Percentiles rank a stretch among this genome's conserved stretches.
These are phyloP conservation scores for Zoanthus sansibaricus DNA, from an alignment of 92 coral and sea anemone genomes.

Conservation along the genomic window DNA sequence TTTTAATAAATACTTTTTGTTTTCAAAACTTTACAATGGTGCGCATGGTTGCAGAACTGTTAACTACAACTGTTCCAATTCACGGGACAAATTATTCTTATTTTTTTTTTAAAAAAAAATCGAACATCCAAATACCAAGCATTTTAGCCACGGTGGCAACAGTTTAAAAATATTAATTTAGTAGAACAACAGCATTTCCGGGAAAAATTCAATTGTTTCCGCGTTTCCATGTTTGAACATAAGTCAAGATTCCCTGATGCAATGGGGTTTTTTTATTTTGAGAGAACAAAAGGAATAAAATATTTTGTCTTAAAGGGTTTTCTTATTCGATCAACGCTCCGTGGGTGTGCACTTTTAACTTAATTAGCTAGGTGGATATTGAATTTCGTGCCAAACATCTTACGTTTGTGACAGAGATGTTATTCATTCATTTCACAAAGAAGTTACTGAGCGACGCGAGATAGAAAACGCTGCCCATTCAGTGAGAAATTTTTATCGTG, in stretches of 20 bases:
- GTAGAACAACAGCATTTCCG: background rate
- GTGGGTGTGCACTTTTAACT: slow-evolving; percentile 1
- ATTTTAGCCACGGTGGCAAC: background rate
- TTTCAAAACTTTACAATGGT: too few species aligned
- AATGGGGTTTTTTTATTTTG: background rate
- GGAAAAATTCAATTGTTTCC: background rate
- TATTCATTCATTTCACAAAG: background rate
- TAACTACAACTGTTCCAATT: too few species aligned
- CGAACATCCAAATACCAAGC: background rate
- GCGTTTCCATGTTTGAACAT: slow-evolving; percentile 4
- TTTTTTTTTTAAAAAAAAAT: too few species aligned
- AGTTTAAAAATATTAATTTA: background rate
- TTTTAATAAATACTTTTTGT: too few species aligned
- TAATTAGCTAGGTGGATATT: slow-evolving; percentile 24
- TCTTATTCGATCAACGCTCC: background rate
- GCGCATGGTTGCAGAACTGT: too few species aligned
- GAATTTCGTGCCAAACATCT: slow-evolving; percentile 4
- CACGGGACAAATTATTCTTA: too few species aligned
- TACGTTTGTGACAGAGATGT: background rate
- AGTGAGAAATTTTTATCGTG: background rate
- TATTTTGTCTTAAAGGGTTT: slow-evolving; percentile 8
- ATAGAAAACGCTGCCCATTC: background rate
- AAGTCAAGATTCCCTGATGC: background rate
- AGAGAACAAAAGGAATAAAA: slow-evolving; percentile 8
- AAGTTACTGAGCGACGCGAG: background rate